phyloP scores from a whole-genome alignment of 2,113 vertebrate genomes.

The Neodon shergylaensis region DNA sequence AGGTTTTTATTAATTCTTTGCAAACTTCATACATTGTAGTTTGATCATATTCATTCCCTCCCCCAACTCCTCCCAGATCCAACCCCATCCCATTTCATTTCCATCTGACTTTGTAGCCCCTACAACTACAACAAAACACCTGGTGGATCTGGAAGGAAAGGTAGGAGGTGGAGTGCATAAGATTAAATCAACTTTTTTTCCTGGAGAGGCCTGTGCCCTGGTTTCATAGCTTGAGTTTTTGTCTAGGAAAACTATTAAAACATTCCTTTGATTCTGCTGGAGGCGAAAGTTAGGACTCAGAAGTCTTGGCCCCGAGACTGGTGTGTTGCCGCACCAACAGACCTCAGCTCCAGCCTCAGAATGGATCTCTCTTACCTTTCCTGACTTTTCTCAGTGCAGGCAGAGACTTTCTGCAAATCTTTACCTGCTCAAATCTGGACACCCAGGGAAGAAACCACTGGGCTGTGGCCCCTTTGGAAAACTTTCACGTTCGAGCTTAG shows the following conservation, averaged over 20 bases:
- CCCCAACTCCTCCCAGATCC: background rate
- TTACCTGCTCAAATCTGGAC: background rate
- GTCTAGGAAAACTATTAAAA: background rate
- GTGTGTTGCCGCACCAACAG: no score
- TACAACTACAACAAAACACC: background rate
- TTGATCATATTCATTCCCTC: background rate
- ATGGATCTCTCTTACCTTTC: background rate
- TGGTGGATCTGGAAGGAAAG: background rate
- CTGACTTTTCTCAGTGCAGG: background rate
- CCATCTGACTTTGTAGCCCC: background rate
- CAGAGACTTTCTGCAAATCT: background rate
- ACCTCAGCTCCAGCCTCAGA: background rate
- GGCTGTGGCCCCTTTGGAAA: background rate
- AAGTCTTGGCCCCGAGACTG: background rate
- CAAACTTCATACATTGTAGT: background rate
- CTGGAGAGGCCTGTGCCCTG: background rate
- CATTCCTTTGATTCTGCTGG: background rate
- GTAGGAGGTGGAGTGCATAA: background rate
- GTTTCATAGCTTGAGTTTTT: conserved; percentile 10
- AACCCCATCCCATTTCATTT: background rate
- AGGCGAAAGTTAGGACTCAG: background rate
- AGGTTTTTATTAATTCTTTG: background rate
- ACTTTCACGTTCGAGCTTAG: background rate
- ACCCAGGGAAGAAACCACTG: background rate
- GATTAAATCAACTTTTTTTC: background rate